Base-by-base conservation (phyloP, 2,113 vertebrate species). In the Columbina picui region DNA sequence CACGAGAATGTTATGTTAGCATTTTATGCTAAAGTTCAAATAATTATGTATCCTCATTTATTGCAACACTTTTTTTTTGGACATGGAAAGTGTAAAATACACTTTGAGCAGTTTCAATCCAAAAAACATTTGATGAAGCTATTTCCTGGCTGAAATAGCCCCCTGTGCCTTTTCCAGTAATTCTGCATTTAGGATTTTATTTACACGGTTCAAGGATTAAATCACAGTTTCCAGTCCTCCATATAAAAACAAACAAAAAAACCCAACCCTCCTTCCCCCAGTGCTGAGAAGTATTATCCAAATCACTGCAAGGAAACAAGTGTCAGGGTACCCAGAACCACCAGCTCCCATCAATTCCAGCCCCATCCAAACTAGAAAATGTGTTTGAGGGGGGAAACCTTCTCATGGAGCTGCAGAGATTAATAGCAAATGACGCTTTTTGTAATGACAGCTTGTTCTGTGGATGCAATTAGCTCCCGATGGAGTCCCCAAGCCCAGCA, bases 101-200 rank as follows among this genome's bases (percentile, higher is more conserved):
- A 71, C 29, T 95, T 77, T 0, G 27, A 78, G 50, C 36, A 41
- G 43, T 95, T 92, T 86, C 65, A 34, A 55, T 91, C 78, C 41
- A 79, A 84, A 91, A 78, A 36, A 20, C 10, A 70, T 41, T 73
- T 49, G 47, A 92, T 69, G 21, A 92, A 78, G 74, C 19, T 91
- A 30, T 91, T 95, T 96, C 65, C 78, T 89, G 75, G 34, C 73
- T 82, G 71, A 68, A 90, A 69, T 60, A 68, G 50, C 30, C 68
- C 68, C 49, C 64, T 15, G 10, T 49, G 78, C 76, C 9, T 92
- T 95, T 93, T 80, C 73, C 96, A 96, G 84, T 87, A 65, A 95
- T 88, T 82, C 71, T 92, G n/a, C 52, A 47, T 84, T 93, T 94
- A 90, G 89, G 59, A 71, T 91, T 96, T 95, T 80, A 79, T 96